Conservation (phyloP, 1,140 invertebrate species). For the Steinernema feltiae region DNA sequence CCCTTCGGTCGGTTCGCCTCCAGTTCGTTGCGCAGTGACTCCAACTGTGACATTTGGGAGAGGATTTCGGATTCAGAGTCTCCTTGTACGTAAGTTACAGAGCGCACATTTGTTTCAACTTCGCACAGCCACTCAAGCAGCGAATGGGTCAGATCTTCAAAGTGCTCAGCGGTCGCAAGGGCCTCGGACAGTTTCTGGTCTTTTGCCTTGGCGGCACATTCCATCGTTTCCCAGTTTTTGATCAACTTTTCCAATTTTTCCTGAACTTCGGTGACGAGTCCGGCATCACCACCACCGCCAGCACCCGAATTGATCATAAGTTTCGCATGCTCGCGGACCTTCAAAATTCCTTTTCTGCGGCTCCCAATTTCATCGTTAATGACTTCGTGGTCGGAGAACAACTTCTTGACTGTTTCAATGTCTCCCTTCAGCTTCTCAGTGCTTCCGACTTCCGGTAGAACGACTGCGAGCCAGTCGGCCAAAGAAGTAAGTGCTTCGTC, state of each 20-base stretch:
- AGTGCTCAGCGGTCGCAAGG: slow-evolving; percentile 57
- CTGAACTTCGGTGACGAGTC: slow-evolving; percentile 19
- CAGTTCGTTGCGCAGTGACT: slow-evolving; percentile 43
- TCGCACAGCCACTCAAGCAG: slow-evolving; percentile 60
- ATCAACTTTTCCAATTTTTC: slow-evolving; percentile 39
- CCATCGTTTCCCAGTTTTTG: slow-evolving; percentile 45
- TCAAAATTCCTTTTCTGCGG: slow-evolving; percentile 59
- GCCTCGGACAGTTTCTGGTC: slow-evolving; percentile 31
- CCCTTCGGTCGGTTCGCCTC: slow-evolving; percentile 32
- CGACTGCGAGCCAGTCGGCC: slow-evolving; percentile 88
- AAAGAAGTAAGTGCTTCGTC: slow-evolving; percentile 87
- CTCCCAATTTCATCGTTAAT: slow-evolving; percentile 60
- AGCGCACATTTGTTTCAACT: slow-evolving; percentile 58
- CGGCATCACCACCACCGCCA: slow-evolving; percentile 42
- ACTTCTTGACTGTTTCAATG: slow-evolving; percentile 73
- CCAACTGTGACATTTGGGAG: not conserved
- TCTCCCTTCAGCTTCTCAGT: slow-evolving; percentile 83
- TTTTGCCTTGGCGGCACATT: slow-evolving; percentile 18
- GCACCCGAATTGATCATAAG: slow-evolving; percentile 33
- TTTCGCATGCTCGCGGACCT: slow-evolving; percentile 43
- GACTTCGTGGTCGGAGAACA: slow-evolving; percentile 68
- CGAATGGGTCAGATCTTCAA: slow-evolving; percentile 58
- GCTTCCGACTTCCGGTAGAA: slow-evolving; percentile 76
- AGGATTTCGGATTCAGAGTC: not conserved
- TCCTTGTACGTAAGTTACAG: slow-evolving; percentile 43